Base-by-base conservation (phyloP, 2,113 vertebrate species). In the Neofelis nebulosa region DNA sequence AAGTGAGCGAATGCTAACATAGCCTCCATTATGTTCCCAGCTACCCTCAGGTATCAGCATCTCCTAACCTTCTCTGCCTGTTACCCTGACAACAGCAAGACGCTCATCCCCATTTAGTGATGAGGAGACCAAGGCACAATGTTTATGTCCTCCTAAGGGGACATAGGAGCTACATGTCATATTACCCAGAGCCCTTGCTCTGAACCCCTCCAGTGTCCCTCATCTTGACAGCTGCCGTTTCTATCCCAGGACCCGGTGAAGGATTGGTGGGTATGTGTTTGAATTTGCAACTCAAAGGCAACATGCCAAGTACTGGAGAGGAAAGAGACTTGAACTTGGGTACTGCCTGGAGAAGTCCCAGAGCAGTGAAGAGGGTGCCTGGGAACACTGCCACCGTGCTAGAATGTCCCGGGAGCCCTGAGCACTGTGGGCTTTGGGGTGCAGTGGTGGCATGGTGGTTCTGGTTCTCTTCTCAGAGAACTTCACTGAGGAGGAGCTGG, bases 361-460 rank as follows among this genome's bases (percentile, higher is more conserved):
- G 3, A 52, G 21, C 33, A 45, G 10, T 11, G 10, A 73, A n/a
- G 5, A 73, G 21, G 19, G 8, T 7, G 0, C 0, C 52, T 14
- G 8, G 8, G 19, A 23, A 29, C 12, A 29, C 31, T 21, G 41
- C 31, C 38, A 16, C 61, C 0, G 0, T 25, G 18, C 38, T 23
- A 3, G 11, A 68, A 66, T 23, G 36, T 41, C 25, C 9, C 71
- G 84, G 63, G 55, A 71, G 57, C 50, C 50, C 33, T 66, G 21
- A 76, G 85, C 4, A 13, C 12, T 8, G 3, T 0, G 19, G 36
- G 76, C 61, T 13, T 38, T 45, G 41, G 19, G 45, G 4, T 5
- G 11, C 4, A 25, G 36, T 61, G 4, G n/a, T 7, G 8, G 10
- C 18, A 10, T 29, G 9, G 12, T 2, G 4, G 21, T 19, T 4